phyloP scores from a whole-genome alignment of 2,888 invertebrate genomes.

The Tryphoninae sp. region DNA sequence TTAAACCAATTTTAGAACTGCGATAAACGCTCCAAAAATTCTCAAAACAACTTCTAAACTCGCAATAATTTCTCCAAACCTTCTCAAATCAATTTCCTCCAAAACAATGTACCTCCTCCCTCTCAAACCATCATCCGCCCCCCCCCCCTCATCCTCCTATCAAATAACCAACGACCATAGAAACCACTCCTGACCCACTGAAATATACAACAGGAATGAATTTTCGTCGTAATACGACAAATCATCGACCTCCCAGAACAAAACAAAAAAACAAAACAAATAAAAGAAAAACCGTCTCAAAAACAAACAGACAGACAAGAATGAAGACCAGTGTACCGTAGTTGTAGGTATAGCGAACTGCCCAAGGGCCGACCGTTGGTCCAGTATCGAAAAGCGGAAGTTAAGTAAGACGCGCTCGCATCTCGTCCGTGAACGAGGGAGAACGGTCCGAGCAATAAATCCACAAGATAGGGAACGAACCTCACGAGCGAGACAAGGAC shows the following conservation, averaged over 20 bases:
- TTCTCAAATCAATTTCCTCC: too few species aligned
- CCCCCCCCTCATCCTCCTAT: neutral
- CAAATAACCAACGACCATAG: slow-evolving; percentile 48
- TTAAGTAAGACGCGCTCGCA: slow-evolving; percentile 68
- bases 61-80: too few species aligned
- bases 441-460: slow-evolving; percentile 70
- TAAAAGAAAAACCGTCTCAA: neutral
- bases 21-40: too few species aligned
- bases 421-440: slow-evolving; percentile 45
- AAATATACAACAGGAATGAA: slow-evolving; percentile 43
- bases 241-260: slow-evolving; percentile 24
- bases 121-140: too few species aligned
- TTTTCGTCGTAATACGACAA: slow-evolving; percentile 1
- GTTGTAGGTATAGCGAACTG: slow-evolving; percentile 53
- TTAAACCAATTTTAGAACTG: too few species aligned
- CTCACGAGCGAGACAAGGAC: slow-evolving; percentile 38
- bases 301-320: slow-evolving; percentile 5
- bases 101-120: too few species aligned
- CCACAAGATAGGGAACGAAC: slow-evolving; percentile 67
- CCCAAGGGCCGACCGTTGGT: slow-evolving; percentile 47
- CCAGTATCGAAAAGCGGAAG: slow-evolving; percentile 69
- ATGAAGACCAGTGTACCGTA: slow-evolving; percentile 10
- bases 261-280: neutral
- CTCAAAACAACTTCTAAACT: too few species aligned
- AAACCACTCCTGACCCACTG: neutral